These are phyloP conservation scores for Cichlasoma orientale DNA, from an alignment of 2,797 vertebrate species.

Conservation along the genomic window DNA sequence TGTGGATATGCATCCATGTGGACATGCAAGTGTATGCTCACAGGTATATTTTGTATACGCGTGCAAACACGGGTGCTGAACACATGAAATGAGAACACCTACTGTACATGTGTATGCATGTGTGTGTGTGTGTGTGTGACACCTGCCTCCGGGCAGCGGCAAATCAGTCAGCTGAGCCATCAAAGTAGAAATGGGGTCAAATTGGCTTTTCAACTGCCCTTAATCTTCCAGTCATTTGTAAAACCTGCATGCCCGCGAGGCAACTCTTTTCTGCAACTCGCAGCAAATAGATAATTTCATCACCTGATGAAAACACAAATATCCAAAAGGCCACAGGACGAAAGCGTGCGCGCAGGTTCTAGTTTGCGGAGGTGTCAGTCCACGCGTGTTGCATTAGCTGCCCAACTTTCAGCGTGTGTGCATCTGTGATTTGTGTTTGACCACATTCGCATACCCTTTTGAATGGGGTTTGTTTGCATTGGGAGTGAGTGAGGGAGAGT, in stretches of 20 bases:
- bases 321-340: slow-evolving; percentile 29
- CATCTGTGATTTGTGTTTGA: slow-evolving; percentile 24
- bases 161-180: slow-evolving; percentile 72
- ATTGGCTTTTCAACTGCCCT: slow-evolving; percentile 75
- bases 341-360: not conserved
- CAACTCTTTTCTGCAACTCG: slow-evolving; percentile 12
- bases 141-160: slow-evolving; percentile 53
- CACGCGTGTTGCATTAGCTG: slow-evolving; percentile 8
- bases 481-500: slow-evolving; percentile 60
- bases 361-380: slow-evolving; percentile 20
- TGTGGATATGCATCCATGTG: not conserved
- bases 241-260: slow-evolving; percentile 54
- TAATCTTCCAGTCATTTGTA: slow-evolving; percentile 79
- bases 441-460: slow-evolving; percentile 30
- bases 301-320: slow-evolving; percentile 68
- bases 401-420: slow-evolving; percentile 2
- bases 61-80: slow-evolving; percentile 15
- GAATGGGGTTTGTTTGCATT: slow-evolving; percentile 73
- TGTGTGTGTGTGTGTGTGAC: slow-evolving; percentile 21
- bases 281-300: slow-evolving; percentile 68
- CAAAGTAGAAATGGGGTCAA: slow-evolving; percentile 79
- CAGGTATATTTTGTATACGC: slow-evolving; percentile 13
- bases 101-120: slow-evolving; percentile 7
- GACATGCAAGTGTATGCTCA: not conserved
- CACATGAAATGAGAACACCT: slow-evolving; percentile 36